Base-by-base conservation (phyloP, 2,113 vertebrate species). In the Tylochromis polylepis region DNA sequence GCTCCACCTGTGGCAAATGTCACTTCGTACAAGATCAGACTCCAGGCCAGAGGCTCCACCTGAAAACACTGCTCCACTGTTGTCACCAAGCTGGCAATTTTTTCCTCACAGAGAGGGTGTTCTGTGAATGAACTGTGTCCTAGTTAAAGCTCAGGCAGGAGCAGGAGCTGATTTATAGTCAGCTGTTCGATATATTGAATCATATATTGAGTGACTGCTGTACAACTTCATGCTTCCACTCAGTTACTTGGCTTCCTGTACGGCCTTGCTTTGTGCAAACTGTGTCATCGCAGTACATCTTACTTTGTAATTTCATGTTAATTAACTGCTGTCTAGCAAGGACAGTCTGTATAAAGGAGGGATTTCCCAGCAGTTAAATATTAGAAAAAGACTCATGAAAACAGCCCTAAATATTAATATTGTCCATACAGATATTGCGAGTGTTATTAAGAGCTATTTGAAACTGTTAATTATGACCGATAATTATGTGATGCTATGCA, bases 1-100 rank as follows among this genome's bases (percentile, higher is more conserved):
- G 83, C 86, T 85, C 84, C 87, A 67, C 87, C 85, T 89, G 85
- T 77, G 67, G 88, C 75, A 83, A 72, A 85, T 34, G 62, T 59
- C 81, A 78, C 36, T 60, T 78, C 22, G 24, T 82, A 8, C 24
- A 36, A 65, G 62, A 85, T 72, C 85, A 55, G 46, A 81, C 43
- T 15, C 1, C 6, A 70, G 58, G 67, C 46, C 29, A 14, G 41
- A 43, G 15, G 59, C 59, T 56, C 27, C 58, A 46, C 53, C 62
- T 55, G 56, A 22, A 81, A 81, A 43, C 51, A 70, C 59, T 4
- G 11, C 10, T 65, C 43, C 36, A 36, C 51, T 6, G 16, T 83
- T 60, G 22, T 75, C 83, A 58, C 38, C 31, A 10, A 49, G 36
- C 24, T 46, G 24, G 4, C 4, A 31, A 16, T 6, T 31, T 11